Conservation (phyloP, 1,140 invertebrate species). For the Thrips palmi region DNA sequence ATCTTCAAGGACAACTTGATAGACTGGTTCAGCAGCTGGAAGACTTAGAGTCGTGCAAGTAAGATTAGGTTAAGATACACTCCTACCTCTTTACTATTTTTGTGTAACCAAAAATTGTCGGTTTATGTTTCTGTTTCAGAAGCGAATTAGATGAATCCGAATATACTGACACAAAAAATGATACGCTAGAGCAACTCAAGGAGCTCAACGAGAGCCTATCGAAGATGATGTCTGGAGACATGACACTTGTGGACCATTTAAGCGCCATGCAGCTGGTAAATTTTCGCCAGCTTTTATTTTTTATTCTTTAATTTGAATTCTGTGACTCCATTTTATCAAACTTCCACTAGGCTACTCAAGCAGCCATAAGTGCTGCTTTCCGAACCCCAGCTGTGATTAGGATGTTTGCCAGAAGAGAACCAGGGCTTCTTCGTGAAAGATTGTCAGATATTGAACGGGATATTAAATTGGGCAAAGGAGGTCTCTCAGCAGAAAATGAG, state of each 20-base stretch:
- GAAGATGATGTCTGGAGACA: conserved; percentile 45
- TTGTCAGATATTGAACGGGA: conserved; percentile 34
- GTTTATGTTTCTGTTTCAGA: conserved; percentile 24
- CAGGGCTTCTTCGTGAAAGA: conserved; percentile 41
- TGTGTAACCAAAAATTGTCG: conserved; percentile 5
- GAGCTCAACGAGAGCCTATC: conserved; percentile 50
- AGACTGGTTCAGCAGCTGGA: conserved; percentile 48
- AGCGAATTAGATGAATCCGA: conserved; percentile 41
- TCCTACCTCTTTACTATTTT: conserved; percentile 4
- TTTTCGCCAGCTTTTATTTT: conserved; percentile 5
- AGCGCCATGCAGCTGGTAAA: conserved; percentile 44
- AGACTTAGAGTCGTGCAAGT: conserved; percentile 57
- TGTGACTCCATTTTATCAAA: too few species aligned
- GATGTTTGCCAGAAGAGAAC: conserved; percentile 58
- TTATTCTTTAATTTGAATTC: conserved; percentile 12
- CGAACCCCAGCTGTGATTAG: conserved; percentile 58
- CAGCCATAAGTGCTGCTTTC: conserved; percentile 57
- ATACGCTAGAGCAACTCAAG: conserved; percentile 55
- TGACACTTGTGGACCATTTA: conserved; percentile 47
- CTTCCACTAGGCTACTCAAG: conserved; percentile 58
- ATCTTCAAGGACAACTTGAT: conserved; percentile 53
- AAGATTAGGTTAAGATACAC: conserved; percentile 15
- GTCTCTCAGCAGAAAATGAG: conserved; percentile 6
- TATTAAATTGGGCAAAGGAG: conserved; percentile 30
- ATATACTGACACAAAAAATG: conserved; percentile 51